These are phyloP conservation scores for Molanna angustata DNA, from an alignment of 2,888 invertebrate genomes.

Conservation along the genomic window DNA sequence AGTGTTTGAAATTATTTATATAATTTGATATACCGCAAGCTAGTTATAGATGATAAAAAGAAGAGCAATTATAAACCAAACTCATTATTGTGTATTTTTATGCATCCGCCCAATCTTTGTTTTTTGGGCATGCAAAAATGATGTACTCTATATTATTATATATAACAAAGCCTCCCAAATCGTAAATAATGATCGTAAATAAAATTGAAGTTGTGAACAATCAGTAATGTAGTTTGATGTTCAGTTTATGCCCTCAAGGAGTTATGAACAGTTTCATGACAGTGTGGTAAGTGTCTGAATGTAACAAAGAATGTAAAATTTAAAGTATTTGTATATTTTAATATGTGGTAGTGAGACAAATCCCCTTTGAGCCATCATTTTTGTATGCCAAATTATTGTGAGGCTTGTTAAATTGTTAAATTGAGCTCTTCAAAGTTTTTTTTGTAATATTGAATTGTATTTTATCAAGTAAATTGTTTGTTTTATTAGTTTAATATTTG, in stretches of 20 bases:
- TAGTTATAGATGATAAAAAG: no score
- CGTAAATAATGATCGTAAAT: no score
- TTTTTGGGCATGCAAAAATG: conserved; percentile 31
- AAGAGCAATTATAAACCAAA: no score
- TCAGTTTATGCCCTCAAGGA: conserved; percentile 82
- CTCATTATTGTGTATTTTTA: no score
- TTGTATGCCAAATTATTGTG: conserved; percentile 29
- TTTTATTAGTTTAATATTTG: no score
- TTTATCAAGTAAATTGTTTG: neutral
- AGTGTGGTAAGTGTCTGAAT: conserved; percentile 71
- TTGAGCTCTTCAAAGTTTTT: no score
- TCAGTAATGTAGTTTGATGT: conserved; percentile 58
- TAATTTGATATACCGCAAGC: no score
- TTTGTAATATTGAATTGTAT: neutral
- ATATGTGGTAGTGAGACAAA: conserved; percentile 23
- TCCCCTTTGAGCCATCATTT: conserved; percentile 32
- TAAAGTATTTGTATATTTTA: conserved; percentile 18
- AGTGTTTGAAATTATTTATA: no score
- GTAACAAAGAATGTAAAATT: conserved; percentile 19
- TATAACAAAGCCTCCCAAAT: conserved; percentile 12
- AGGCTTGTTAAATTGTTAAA: conserved; percentile 1
- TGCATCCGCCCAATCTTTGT: conserved; percentile 22
- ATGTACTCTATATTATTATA: conserved; percentile 21
- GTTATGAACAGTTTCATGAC: conserved; percentile 87
- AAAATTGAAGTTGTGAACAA: conserved; percentile 20